Conservation (phyloP, 2,888 invertebrate species). For the Ectobius pallidus region DNA sequence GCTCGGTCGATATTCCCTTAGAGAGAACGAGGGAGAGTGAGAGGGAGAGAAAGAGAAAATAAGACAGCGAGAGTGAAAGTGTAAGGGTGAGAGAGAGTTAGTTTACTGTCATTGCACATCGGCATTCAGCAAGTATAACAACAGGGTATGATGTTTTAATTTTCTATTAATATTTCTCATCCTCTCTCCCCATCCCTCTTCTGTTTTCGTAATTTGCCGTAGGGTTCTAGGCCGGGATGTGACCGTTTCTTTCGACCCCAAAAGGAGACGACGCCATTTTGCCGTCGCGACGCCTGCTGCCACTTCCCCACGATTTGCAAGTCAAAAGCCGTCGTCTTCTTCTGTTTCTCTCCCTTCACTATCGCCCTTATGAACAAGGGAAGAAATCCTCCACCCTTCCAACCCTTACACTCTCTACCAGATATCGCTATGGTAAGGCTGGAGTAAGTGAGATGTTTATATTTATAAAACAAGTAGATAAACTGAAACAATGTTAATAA, state of each 20-base stretch:
- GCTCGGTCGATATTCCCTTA: neutral
- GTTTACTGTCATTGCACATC: neutral
- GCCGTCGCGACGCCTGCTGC: conserved; percentile 22
- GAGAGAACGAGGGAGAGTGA: too few species aligned
- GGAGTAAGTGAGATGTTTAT: conserved; percentile 18
- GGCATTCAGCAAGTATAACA: neutral
- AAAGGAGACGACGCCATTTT: conserved; percentile 11
- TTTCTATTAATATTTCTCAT: neutral
- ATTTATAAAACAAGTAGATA: neutral
- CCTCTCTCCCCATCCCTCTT: neutral
- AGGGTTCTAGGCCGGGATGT: neutral
- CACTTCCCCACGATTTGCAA: conserved; percentile 27
- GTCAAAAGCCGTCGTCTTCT: conserved; percentile 28
- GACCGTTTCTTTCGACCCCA: conserved; percentile 5
- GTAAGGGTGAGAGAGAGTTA: neutral
- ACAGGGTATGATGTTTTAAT: conserved; percentile 15
- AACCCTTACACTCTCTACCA: too few species aligned
- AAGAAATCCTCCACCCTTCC: neutral
- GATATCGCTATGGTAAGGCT: neutral
- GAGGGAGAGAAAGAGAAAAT: too few species aligned
- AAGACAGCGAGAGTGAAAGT: too few species aligned
- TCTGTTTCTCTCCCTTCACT: neutral
- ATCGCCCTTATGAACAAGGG: neutral
- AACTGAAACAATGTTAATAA: too few species aligned
- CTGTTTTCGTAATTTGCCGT: neutral